Evolutionary conservation across 2,888 invertebrate genomes (phyloP).

Genomic region (Crocallis elinguaria): DNA sequence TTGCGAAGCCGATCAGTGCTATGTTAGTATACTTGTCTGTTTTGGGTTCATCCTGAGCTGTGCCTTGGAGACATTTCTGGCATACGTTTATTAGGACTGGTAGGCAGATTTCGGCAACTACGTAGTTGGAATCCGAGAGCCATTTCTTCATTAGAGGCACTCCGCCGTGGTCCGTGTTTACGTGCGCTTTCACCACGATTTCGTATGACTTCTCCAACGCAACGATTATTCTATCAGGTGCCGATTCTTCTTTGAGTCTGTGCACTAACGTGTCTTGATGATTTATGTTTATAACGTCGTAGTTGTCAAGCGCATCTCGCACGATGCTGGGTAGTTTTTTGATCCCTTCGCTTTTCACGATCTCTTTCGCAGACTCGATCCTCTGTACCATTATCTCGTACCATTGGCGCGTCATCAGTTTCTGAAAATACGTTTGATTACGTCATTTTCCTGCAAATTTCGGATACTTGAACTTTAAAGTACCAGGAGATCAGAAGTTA

Average conservation of each 20-base stretch:
- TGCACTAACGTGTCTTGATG: not conserved
- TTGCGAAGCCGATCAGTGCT: not conserved
- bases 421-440: not conserved
- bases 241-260: not conserved
- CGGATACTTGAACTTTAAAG: not conserved
- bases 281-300: not conserved
- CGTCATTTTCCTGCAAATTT: too few species aligned
- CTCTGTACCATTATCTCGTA: not conserved
- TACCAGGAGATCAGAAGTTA: too few species aligned
- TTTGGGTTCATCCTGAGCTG: not conserved
- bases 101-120: not conserved
- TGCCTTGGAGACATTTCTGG: not conserved
- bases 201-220: constrained; percentile 10
- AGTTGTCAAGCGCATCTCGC: not conserved
- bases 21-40: not conserved
- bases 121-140: not conserved
- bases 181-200: not conserved
- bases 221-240: not conserved
- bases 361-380: not conserved
- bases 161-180: constrained; percentile 1
- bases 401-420: not conserved
- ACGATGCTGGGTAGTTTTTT: not conserved
- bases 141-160: not conserved
- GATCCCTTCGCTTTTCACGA: not conserved
- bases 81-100: not conserved